A percentile compares a stretch with the other conserved stretches of the same genome.
These are phyloP conservation scores for Pedetes capensis DNA, from an alignment of 2,113 vertebrate genomes.

Conservation along the genomic window DNA sequence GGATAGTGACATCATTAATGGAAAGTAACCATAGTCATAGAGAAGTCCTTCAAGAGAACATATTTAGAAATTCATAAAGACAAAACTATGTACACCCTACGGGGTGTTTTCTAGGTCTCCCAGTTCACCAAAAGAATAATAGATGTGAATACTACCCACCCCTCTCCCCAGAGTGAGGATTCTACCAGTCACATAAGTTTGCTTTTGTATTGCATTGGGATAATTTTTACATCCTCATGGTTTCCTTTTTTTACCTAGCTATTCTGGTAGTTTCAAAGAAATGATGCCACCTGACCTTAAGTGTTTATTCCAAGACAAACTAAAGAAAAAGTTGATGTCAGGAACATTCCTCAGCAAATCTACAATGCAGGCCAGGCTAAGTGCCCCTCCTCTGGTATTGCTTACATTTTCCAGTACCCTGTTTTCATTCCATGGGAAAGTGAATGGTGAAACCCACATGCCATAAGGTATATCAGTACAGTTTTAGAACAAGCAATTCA, in stretches of 20 bases:
- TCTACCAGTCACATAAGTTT: background rate
- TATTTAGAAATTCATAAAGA: background rate
- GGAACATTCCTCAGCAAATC: background rate
- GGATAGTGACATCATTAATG: background rate
- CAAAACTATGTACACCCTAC: background rate
- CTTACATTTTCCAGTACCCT: background rate
- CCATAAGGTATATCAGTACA: background rate
- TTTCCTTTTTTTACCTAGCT: background rate
- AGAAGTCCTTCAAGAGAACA: background rate
- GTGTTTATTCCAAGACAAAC: background rate
- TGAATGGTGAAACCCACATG: background rate
- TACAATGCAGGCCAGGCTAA: background rate
- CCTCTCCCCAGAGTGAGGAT: background rate
- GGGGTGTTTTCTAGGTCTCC: background rate
- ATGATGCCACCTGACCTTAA: background rate
- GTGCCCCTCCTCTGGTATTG: background rate
- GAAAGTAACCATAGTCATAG: background rate
- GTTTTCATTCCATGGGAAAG: background rate
- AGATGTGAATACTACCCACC: background rate
- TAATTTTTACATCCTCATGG: background rate
- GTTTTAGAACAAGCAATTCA: background rate
- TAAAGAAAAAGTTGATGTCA: background rate
- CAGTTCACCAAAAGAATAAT: background rate
- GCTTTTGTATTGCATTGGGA: background rate
- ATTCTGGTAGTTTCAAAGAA: background rate